Base-by-base conservation (phyloP, 53 echinoderm and acorn worm genomes). In the Echinometra lucunter region DNA sequence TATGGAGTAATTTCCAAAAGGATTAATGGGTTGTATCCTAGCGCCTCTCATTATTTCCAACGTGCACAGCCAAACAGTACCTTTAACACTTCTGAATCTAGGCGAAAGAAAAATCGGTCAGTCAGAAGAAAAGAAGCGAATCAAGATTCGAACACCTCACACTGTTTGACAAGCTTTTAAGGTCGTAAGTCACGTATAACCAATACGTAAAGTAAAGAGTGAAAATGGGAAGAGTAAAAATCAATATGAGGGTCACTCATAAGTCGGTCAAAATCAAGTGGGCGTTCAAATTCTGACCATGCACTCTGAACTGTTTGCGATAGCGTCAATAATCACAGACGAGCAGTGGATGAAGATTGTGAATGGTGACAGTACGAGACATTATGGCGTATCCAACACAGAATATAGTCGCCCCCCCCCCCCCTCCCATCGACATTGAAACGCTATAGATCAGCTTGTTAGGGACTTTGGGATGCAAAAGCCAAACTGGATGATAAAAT, bases 141-240 rank as follows among this genome's bases (percentile, higher is more conserved):
- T 38, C 3, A 38, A 37, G 75, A 18, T 11, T 53, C 66, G 34
- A 17, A 38, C 18, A 38, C 38, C 69, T 32, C 1, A 12, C 17
- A 75, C 15, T 75, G 78, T 75, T 75, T 17, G 78, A 75, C 42
- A 75, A 75, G 78, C 78, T 37, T 17, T 75, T 75, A 37, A 75
- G 5, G 40, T 40, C 17, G 11, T 37, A 75, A 75, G 78, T 75
- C 78, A 75, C 78, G 78, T 75, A 34, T 17, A 3, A 18, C 18
- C 78, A 37, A 75, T 19, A 75, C 15, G 78, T 37, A 0, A 40
- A 2, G 37, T 17, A 17, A 18, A 21, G 1, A 40, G 2, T 3
- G 38, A 5, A 3, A 75, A 18, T 3, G 37, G 78, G 78, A 21
- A 18, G 40, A 34, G 37, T 3, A 40, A 19, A 75, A 40, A 40